A percentile compares a stretch with the other conserved stretches of the same genome.
Evolutionary conservation across 1,140 invertebrate genomes (phyloP).

Genomic region (Paraescarpia echinospica): DNA sequence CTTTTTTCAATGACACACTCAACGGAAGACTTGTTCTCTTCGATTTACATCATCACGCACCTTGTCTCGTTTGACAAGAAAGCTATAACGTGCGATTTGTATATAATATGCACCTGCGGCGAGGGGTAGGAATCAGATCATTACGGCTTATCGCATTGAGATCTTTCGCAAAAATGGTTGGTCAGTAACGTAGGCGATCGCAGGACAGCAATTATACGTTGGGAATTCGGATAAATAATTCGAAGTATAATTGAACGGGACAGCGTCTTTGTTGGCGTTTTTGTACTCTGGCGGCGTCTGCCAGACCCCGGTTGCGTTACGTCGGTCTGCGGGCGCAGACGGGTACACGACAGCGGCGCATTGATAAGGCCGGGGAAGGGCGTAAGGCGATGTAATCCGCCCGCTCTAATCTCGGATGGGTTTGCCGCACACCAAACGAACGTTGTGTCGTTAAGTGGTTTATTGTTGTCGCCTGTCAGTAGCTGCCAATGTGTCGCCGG

Average conservation of each 20-base stretch:
- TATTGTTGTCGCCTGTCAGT: not conserved
- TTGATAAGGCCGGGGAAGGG: not conserved
- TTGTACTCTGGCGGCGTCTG: not conserved
- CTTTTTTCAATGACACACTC: not conserved
- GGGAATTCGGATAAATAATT: not conserved
- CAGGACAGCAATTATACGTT: not conserved
- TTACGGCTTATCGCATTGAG: not conserved
- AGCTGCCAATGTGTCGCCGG: not conserved
- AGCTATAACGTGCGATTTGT: not conserved
- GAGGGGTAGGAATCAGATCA: not conserved
- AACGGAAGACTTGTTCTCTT: not conserved
- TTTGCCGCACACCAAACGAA: constrained; percentile 3
- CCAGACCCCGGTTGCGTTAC: not conserved
- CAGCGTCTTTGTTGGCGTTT: not conserved
- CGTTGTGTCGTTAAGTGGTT: constrained; percentile 4
- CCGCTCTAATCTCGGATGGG: not conserved
- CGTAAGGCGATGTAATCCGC: not conserved
- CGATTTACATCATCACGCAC: not conserved
- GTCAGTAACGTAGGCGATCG: not conserved
- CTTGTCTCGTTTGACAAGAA: not conserved
- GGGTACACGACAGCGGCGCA: not conserved
- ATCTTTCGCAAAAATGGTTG: not conserved
- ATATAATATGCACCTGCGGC: not conserved
- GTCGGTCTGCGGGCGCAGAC: not conserved
- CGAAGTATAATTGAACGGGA: not conserved